phyloP scores from a whole-genome alignment of 2,797 vertebrate genomes.

The Sebastes variabilis region DNA sequence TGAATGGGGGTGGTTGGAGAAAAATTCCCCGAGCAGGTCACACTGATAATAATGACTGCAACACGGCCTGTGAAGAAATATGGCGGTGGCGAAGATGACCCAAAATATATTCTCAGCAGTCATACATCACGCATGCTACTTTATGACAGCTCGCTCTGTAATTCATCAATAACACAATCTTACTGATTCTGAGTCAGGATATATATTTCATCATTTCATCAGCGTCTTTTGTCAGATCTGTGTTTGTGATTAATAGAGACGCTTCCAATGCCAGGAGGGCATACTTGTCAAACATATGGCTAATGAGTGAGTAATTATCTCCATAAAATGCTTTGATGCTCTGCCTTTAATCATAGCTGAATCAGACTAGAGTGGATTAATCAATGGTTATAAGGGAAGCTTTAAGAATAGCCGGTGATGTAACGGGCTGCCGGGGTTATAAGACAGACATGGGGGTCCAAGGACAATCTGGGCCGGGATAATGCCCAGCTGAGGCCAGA shows the following conservation, averaged over 20 bases:
- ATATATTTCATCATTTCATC: conserved; percentile 69
- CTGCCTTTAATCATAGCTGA: conserved; percentile 73
- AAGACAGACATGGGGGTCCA: conserved; percentile 72
- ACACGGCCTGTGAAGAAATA: conserved; percentile 63
- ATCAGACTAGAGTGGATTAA: conserved; percentile 69
- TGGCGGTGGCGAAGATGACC: conserved; percentile 62
- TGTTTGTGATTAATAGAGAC: conserved; percentile 77
- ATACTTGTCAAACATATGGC: conserved; percentile 79
- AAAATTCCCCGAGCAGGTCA: conserved; percentile 60
- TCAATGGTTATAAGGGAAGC: conserved; percentile 45
- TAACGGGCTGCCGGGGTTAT: conserved; percentile 51
- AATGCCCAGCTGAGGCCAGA: conserved; percentile 77
- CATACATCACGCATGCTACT: conserved; percentile 72
- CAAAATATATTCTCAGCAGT: conserved; percentile 73
- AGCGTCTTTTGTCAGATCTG: conserved; percentile 64
- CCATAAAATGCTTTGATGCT: conserved; percentile 72
- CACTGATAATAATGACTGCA: conserved; percentile 71
- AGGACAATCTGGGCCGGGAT: conserved; percentile 76
- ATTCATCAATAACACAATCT: conserved; percentile 76
- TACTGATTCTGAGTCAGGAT: conserved; percentile 61
- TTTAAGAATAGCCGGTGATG: conserved; percentile 66
- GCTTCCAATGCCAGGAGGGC: conserved; percentile 67
- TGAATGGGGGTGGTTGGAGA: conserved; percentile 20
- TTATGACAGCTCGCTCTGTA: conserved; percentile 57
- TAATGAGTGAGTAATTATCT: conserved; percentile 80